These are phyloP conservation scores for Lepidochrysops patricia DNA, from an alignment of 2,888 invertebrate genomes.

Conservation along the genomic window DNA sequence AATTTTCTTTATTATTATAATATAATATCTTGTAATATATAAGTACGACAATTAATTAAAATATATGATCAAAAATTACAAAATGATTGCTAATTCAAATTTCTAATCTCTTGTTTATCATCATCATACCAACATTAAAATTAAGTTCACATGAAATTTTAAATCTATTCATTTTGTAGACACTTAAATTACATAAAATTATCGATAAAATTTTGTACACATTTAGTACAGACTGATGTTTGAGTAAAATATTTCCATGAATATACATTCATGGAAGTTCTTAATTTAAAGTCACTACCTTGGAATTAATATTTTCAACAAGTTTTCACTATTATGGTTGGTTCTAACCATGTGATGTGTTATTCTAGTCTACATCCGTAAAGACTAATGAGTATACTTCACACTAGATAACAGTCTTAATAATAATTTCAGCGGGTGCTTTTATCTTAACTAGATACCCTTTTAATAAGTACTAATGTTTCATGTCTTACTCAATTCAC, in stretches of 20 bases:
- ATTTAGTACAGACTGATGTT: neutral
- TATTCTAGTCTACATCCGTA: conserved; percentile 1
- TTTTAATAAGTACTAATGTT: neutral
- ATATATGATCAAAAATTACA: neutral
- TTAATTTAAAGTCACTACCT: neutral
- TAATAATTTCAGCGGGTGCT: neutral
- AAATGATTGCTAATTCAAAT: neutral
- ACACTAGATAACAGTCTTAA: conserved; percentile 11
- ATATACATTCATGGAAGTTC: neutral
- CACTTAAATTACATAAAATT: neutral
- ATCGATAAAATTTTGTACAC: neutral
- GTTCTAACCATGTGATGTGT: conserved; percentile 4
- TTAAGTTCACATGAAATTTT: neutral
- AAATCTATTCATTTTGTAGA: neutral
- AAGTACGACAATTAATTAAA: too few relatives aligned
- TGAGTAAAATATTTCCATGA: neutral
- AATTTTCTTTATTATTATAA: too few relatives aligned
- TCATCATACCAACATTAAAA: neutral
- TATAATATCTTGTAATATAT: too few relatives aligned
- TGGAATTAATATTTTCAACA: neutral
- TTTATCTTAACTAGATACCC: neutral
- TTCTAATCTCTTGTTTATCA: neutral
- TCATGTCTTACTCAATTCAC: too few relatives aligned
- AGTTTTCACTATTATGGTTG: neutral
- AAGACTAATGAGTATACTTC: conserved; percentile 15